Evolutionary conservation across 2,888 invertebrate genomes (phyloP), one percentile per base, ranked within the genome.

Genomic region (Kuschelorhynchus macadamiae): DNA sequence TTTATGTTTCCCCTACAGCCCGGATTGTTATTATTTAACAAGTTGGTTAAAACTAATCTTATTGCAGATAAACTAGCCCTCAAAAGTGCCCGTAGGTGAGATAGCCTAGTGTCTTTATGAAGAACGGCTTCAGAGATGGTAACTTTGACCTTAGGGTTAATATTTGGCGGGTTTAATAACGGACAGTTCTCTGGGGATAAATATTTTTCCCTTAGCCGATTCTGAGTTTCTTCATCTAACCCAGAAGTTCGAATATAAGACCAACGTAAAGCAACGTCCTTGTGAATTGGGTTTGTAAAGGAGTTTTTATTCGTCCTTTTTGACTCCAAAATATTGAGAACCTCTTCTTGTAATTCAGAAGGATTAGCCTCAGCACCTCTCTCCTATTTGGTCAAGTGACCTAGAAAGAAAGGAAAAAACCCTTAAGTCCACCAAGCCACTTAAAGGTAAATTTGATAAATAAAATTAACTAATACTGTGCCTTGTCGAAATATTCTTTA

Each of bases 121-220:
- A 30, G 2, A 9, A 57, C 12, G 2, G 47, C 1, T 9, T 57
- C 57, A n/a, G 57, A 44, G 1, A 60, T 11, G 12, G 17, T 49
- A 18, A 60, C 7, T n/a, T 60, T 60, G 7, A 60, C 59, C 30
- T 60, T 49, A n/a, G 59, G 59, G 20, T 60, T 60, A 11, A 57
- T 21, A 30, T 25, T 16, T 7, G 59, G 49, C 2, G 49, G 61
- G 36, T 39, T 61, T 21, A 61, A 30, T 14, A 9, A 9, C 9
- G 2, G 42, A 17, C 57, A 57, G 46, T 57, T 57, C 11, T 57
- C 57, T 21, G 57, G 57, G 30, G 57, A 4, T 21, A 46, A 12
- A 16, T 57, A 57, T 44, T 57, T 57, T n/a, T 7, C 25, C 16
- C 4, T 3, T 4, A 52, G 17, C 4, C n/a, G 32, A 4, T 36